A percentile compares a stretch with the other conserved stretches of the same genome.
phyloP scores from a whole-genome alignment of 2,797 vertebrate genomes.

The Acanthis flammea region DNA sequence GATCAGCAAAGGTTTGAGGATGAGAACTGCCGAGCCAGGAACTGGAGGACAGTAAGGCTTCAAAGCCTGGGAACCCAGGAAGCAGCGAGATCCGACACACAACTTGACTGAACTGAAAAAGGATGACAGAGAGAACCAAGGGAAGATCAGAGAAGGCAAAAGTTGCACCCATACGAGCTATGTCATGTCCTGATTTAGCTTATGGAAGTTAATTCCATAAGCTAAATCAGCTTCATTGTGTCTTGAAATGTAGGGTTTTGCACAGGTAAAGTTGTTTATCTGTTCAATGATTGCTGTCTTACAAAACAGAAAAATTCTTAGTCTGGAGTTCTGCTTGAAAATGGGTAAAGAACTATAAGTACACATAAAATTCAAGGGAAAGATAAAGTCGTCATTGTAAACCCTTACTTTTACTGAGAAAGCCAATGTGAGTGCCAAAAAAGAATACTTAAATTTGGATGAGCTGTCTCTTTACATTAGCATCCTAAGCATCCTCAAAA shows the following conservation, averaged over 20 bases:
- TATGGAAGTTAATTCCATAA: neutral
- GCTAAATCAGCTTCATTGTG: neutral
- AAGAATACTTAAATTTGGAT: neutral
- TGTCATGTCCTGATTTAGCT: neutral
- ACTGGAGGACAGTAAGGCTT: constrained; percentile 32
- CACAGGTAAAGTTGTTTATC: neutral
- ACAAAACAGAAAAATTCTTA: neutral
- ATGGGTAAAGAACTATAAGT: neutral
- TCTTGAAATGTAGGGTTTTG: neutral
- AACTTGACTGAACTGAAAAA: neutral
- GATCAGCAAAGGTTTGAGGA: constrained; percentile 21
- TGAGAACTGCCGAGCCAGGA: constrained; percentile 10
- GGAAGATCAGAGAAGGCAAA: neutral
- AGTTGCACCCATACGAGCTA: neutral
- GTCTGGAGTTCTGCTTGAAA: neutral
- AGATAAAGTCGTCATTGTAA: neutral
- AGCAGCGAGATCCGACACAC: neutral
- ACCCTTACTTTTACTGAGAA: neutral
- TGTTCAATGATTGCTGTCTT: neutral
- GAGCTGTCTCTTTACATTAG: neutral
- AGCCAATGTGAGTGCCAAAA: neutral
- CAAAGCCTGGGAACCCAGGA: neutral
- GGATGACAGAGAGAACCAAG: neutral
- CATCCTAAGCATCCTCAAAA: neutral
- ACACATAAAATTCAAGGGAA: neutral